A percentile compares a stretch with the other conserved stretches of the same genome.
Evolutionary conservation across 2,888 invertebrate genomes (phyloP).

Genomic region (Temnothorax rugatulus): DNA sequence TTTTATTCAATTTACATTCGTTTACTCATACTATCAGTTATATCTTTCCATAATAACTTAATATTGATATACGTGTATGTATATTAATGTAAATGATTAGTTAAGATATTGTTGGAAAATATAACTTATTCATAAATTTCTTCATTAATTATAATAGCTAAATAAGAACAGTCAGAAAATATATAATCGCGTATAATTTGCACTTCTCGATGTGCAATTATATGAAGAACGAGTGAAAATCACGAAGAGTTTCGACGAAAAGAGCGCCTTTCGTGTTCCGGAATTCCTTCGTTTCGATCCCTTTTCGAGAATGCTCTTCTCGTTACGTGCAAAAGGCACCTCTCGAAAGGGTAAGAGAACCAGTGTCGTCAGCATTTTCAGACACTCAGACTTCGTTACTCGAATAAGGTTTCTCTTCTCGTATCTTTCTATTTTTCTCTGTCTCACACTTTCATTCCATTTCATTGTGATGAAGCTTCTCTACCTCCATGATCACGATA

Average conservation of each 20-base stretch:
- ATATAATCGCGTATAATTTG: neutral
- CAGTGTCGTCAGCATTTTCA: constrained; percentile 74
- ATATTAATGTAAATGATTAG: neutral
- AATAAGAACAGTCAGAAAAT: neutral
- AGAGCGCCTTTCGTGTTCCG: constrained; percentile 45
- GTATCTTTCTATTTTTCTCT: constrained; percentile 38
- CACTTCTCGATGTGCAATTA: constrained; percentile 29
- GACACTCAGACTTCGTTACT: constrained; percentile 65
- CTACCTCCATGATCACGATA: constrained; percentile 13
- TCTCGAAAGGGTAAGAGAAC: constrained; percentile 67
- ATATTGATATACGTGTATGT: neutral
- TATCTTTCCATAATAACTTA: neutral
- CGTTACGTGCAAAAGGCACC: constrained; percentile 68
- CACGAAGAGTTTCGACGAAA: constrained; percentile 15
- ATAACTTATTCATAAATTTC: neutral
- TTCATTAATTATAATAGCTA: neutral
- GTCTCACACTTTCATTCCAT: constrained; percentile 42
- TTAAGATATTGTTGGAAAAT: neutral
- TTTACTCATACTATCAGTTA: neutral
- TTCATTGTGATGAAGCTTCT: constrained; percentile 27
- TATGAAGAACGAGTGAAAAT: neutral
- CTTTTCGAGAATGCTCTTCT: constrained; percentile 63
- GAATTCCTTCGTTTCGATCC: constrained; percentile 61
- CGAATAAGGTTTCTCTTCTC: constrained; percentile 50
- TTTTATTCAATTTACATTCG: constrained; percentile 1